Conservation (phyloP, 2,888 invertebrate species). For the Gasteruption jaculator region DNA sequence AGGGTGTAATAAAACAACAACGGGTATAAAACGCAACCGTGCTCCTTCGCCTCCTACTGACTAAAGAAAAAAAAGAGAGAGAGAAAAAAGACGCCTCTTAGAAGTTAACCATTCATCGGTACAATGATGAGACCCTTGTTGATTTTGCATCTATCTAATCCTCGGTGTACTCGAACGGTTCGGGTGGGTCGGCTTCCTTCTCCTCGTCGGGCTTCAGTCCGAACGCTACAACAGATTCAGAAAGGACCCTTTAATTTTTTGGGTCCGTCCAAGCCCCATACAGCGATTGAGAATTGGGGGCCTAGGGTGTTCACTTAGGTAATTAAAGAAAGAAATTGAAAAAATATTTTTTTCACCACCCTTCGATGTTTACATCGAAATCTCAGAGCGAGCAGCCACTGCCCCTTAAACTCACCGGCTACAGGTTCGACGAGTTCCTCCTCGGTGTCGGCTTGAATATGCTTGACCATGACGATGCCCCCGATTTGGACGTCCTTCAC, state of each 20-base stretch:
- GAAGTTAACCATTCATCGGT: no score
- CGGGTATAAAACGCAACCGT: no score
- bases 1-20: no score
- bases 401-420: constrained; percentile 59
- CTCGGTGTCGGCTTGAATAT: constrained; percentile 71
- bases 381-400: neutral
- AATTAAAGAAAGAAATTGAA: neutral
- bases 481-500: constrained; percentile 92
- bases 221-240: constrained; percentile 57
- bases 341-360: no score
- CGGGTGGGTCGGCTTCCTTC: constrained; percentile 95
- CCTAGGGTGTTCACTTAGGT: no score
- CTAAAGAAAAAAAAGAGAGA: no score
- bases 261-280: no score
- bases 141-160: constrained; percentile 54
- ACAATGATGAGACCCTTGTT: no score
- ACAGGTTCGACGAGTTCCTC: constrained; percentile 91
- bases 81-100: no score
- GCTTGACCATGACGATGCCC: constrained; percentile 92
- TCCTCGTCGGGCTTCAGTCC: constrained; percentile 91
- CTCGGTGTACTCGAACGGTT: constrained; percentile 94
- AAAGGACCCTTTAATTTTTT: no score
- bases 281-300: no score
- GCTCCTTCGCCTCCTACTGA: no score
- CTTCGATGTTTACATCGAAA: neutral